Evolutionary conservation across 2,888 invertebrate species (phyloP).

Genomic region (Hypomecis punctinalis): DNA sequence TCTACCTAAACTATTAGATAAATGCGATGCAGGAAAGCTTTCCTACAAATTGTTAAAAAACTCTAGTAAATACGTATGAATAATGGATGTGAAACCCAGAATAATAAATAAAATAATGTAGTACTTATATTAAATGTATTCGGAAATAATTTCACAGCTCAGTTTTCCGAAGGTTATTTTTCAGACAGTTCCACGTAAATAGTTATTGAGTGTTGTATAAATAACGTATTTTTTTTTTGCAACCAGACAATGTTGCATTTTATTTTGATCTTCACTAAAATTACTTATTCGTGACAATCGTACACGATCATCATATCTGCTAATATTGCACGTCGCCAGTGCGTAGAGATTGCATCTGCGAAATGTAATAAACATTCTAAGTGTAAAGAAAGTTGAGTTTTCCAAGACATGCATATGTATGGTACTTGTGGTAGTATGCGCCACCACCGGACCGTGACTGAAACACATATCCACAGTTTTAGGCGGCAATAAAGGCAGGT

Average conservation of each 20-base stretch:
- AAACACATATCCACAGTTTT: conserved; percentile 33
- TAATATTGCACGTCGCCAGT: conserved; percentile 51
- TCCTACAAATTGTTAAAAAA: no score
- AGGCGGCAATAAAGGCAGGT: conserved; percentile 2
- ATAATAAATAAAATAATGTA: no score
- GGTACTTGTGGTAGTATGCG: conserved; percentile 49
- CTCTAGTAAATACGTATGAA: no score
- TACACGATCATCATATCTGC: conserved; percentile 43
- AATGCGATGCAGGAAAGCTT: no score
- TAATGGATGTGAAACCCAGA: no score
- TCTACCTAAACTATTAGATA: no score
- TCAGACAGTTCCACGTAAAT: no score
- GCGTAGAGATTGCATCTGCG: conserved; percentile 72
- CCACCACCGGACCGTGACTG: conserved; percentile 63
- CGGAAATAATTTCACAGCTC: no score
- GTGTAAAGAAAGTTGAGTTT: conserved; percentile 79
- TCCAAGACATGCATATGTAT: conserved; percentile 75
- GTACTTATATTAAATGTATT: no score
- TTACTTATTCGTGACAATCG: conserved; percentile 40
- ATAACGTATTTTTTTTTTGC: conserved; percentile 8
- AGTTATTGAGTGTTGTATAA: not conserved
- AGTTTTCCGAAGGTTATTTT: no score
- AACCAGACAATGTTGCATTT: no score
- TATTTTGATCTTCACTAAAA: conserved; percentile 9
- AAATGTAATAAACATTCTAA: conserved; percentile 69